These are phyloP conservation scores for Cyclopterus lumpus DNA, from an alignment of 2,797 vertebrate species.

Conservation along the genomic window DNA sequence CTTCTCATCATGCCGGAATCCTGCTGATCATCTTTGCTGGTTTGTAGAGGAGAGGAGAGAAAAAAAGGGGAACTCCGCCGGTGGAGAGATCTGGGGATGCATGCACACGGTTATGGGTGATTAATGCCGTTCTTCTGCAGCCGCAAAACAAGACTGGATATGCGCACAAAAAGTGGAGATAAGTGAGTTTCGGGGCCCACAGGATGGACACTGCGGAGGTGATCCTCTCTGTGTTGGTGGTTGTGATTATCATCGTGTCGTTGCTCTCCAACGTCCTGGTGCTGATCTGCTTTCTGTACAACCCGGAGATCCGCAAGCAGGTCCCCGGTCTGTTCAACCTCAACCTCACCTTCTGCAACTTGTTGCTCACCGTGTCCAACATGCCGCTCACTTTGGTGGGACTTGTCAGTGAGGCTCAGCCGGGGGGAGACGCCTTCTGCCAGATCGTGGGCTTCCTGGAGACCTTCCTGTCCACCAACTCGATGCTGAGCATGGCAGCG, in stretches of 20 bases:
- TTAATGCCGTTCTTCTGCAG: conserved; percentile 49
- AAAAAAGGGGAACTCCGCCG: conserved; percentile 58
- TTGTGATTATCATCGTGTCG: conserved; percentile 90
- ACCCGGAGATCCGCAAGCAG: conserved; percentile 94
- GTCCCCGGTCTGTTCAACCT: conserved; percentile 95
- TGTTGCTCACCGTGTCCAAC: conserved; percentile 94
- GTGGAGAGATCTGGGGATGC: conserved; percentile 67
- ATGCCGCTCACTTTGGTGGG: conserved; percentile 96
- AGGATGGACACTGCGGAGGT: conserved; percentile 95
- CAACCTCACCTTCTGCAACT: conserved; percentile 97
- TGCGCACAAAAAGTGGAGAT: conserved; percentile 65
- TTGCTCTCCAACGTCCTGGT: conserved; percentile 97
- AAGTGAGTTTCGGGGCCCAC: conserved; percentile 73
- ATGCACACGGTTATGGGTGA: conserved; percentile 72
- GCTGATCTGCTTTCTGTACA: conserved; percentile 96
- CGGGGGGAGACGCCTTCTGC: conserved; percentile 90
- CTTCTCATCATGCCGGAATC: conserved; percentile 65
- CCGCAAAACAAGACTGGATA: conserved; percentile 61
- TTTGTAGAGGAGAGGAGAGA: conserved; percentile 77
- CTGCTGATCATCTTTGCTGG: conserved; percentile 62
- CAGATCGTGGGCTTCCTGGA: conserved; percentile 91
- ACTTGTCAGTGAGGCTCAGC: conserved; percentile 88
- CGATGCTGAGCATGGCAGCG: conserved; percentile 98
- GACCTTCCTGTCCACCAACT: conserved; percentile 94
- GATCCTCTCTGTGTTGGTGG: conserved; percentile 88